Percentiles rank a stretch among this genome's conserved stretches.
These are phyloP conservation scores for Takifugu bimaculatus DNA, from an alignment of 2,113 vertebrate species.

Conservation along the genomic window DNA sequence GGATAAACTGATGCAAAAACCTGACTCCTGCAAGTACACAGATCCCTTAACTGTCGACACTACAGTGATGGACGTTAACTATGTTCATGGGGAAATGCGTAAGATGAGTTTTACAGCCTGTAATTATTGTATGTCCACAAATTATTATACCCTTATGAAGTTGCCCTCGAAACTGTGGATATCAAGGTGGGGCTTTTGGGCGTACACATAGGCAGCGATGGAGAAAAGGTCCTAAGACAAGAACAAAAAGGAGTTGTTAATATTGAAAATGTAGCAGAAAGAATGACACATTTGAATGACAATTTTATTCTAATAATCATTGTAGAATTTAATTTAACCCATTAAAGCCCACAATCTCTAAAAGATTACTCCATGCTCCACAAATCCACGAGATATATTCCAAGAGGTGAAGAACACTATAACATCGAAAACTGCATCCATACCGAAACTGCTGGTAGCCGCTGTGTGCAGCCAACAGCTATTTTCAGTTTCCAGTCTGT, in stretches of 20 bases:
- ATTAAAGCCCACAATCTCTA: no score
- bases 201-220: slow-evolving; percentile 88
- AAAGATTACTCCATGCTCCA: slow-evolving; percentile 4
- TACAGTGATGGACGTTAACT: background rate
- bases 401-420: slow-evolving; percentile 10
- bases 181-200: slow-evolving; percentile 94
- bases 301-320: background rate
- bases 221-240: slow-evolving; percentile 91
- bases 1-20: slow-evolving; percentile 56
- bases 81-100: slow-evolving; percentile 31
- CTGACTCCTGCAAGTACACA: slow-evolving; percentile 35
- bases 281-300: background rate
- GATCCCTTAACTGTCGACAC: slow-evolving; percentile 29
- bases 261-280: no score
- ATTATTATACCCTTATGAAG: slow-evolving; percentile 88
- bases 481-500: slow-evolving; percentile 98
- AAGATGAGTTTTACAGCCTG: slow-evolving; percentile 27
- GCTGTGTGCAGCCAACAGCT: slow-evolving; percentile 90
- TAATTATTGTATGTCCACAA: slow-evolving; percentile 38
- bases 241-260: background rate
- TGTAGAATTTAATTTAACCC: no score
- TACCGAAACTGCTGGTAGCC: slow-evolving; percentile 90
- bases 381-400: slow-evolving; percentile 18
- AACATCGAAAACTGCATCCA: slow-evolving; percentile 24
- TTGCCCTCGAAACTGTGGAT: slow-evolving; percentile 98